Percentiles rank a stretch among this genome's conserved stretches.
phyloP scores from a whole-genome alignment of 2,888 invertebrate genomes.

The Catocala sponsa region DNA sequence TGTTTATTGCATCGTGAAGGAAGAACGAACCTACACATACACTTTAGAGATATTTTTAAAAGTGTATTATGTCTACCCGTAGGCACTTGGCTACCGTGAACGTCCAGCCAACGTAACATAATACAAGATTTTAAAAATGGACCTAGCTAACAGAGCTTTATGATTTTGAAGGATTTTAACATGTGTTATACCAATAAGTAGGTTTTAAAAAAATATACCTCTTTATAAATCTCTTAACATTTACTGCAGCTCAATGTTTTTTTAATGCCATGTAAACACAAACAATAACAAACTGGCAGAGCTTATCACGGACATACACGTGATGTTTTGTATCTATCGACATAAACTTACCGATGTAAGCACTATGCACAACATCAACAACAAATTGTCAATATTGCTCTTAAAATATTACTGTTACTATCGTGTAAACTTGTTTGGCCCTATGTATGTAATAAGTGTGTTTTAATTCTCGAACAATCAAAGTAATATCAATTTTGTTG shows the following conservation, averaged over 20 bases:
- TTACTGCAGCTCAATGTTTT: neutral
- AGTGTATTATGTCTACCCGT: no score
- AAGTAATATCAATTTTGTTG: conserved; percentile 27
- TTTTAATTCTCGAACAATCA: conserved; percentile 24
- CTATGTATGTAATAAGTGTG: conserved; percentile 59
- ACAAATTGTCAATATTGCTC: conserved; percentile 61
- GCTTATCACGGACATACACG: conserved; percentile 44
- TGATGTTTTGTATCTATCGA: conserved; percentile 48
- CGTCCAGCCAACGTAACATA: no score
- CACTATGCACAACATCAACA: conserved; percentile 55
- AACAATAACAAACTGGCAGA: conserved; percentile 41
- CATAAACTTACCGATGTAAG: conserved; percentile 53
- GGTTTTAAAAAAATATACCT: no score
- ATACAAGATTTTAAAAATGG: no score
- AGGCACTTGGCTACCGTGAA: no score
- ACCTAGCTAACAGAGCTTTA: no score
- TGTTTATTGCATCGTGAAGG: no score
- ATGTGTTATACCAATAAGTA: no score
- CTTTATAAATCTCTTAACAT: neutral
- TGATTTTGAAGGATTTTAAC: no score
- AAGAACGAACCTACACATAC: no score
- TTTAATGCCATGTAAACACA: conserved; percentile 29
- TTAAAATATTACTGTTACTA: conserved; percentile 71
- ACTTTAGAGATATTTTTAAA: no score
- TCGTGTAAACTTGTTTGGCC: conserved; percentile 64